Percentiles rank a stretch among this genome's conserved stretches.
Evolutionary conservation across 2,797 vertebrate genomes (phyloP).

Genomic region (Aulostomus chinensis): DNA sequence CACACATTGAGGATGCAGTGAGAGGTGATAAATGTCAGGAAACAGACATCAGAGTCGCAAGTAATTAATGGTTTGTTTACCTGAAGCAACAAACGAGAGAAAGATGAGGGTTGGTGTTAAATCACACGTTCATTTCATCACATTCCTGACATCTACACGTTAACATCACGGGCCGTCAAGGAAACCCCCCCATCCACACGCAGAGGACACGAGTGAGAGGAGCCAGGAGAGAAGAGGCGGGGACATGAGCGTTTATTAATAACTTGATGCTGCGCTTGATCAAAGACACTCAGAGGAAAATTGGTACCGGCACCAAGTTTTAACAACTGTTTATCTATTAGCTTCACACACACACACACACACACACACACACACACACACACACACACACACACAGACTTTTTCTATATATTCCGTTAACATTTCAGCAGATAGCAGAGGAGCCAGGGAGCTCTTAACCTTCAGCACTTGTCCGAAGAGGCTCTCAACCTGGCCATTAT

Average conservation of each 20-base stretch:
- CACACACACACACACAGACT: too few species aligned
- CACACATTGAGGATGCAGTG: not conserved
- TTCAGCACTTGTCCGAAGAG: constrained; percentile 48
- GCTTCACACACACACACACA: not conserved
- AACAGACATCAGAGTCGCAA: constrained; percentile 1
- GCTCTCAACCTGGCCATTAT: constrained; percentile 40
- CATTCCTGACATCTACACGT: not conserved
- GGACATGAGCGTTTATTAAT: constrained; percentile 30
- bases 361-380: not conserved
- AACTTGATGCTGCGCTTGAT: constrained; percentile 24
- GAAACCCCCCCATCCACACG: not conserved
- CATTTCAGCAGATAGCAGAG: not conserved
- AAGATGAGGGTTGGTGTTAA: too few species aligned
- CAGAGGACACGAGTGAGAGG: not conserved
- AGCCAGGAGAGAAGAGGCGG: not conserved
- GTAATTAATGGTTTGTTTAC: constrained; percentile 33
- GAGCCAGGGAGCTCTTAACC: constrained; percentile 26
- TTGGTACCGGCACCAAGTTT: constrained; percentile 16
- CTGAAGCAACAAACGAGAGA: constrained; percentile 13
- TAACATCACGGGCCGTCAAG: constrained; percentile 3
- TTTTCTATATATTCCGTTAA: constrained; percentile 21
- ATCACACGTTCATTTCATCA: constrained; percentile 2
- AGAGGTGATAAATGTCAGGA: constrained; percentile 9
- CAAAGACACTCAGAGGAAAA: constrained; percentile 45
- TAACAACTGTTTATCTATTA: constrained; percentile 20